phyloP scores from a whole-genome alignment of 2,797 vertebrate species.

The Crocodylus rhombifer region DNA sequence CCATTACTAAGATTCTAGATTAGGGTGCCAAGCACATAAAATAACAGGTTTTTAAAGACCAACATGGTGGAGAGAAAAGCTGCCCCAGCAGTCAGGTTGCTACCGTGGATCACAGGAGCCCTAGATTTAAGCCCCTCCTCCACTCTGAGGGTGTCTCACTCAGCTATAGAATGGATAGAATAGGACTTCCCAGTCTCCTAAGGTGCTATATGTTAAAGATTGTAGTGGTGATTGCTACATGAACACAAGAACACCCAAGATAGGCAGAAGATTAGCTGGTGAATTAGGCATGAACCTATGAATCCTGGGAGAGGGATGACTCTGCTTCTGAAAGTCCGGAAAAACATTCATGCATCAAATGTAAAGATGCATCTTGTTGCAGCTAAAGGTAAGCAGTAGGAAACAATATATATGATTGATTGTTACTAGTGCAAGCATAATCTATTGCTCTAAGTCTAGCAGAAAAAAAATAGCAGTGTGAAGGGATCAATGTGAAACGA shows the following conservation, averaged over 20 bases:
- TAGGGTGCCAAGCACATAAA: background rate
- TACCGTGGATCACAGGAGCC: background rate
- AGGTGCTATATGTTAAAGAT: background rate
- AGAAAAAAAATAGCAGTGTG: background rate
- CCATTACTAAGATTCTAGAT: background rate
- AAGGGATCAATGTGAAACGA: slow-evolving; percentile 8
- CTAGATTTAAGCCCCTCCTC: background rate
- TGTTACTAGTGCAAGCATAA: background rate
- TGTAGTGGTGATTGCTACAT: background rate
- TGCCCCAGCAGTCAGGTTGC: background rate
- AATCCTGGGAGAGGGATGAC: background rate
- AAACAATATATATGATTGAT: slow-evolving; percentile 19
- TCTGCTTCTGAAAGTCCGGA: background rate
- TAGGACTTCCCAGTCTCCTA: background rate
- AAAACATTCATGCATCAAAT: background rate
- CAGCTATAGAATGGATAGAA: background rate
- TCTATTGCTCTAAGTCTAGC: background rate
- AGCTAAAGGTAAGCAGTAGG: background rate
- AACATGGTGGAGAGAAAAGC: background rate
- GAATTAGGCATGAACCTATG: background rate
- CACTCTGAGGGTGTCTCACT: background rate
- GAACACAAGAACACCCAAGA: background rate
- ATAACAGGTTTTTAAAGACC: background rate
- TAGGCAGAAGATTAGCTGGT: background rate
- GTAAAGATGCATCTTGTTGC: background rate